Evolutionary conservation across 2,888 invertebrate species (phyloP).

Genomic region (Dexiosoma caninum): DNA sequence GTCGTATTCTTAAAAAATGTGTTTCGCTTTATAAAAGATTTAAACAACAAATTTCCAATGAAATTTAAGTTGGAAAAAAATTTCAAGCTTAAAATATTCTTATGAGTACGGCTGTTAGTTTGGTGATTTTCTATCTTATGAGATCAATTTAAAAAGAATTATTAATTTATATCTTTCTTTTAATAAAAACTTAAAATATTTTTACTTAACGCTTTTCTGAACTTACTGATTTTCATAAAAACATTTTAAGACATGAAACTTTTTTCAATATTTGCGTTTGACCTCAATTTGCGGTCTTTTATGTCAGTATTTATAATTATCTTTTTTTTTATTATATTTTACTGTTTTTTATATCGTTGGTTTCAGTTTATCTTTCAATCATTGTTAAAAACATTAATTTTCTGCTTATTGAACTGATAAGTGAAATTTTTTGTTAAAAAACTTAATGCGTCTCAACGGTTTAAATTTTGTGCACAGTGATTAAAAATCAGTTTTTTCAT

Average conservation of each 20-base stretch:
- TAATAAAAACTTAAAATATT: no score
- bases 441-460: slow-evolving; percentile 24
- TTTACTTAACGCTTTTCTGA: no score
- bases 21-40: no score
- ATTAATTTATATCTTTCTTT: no score
- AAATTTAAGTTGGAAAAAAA: no score
- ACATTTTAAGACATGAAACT: no score
- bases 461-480: slow-evolving; percentile 24
- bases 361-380: slow-evolving; percentile 58
- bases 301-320: slow-evolving; percentile 22
- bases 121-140: neutral
- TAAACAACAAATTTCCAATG: no score
- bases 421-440: slow-evolving; percentile 26
- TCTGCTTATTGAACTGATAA: slow-evolving; percentile 59
- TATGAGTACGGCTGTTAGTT: neutral
- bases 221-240: no score
- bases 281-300: slow-evolving; percentile 48
- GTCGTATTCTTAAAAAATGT: no score
- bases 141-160: no score
- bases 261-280: slow-evolving; percentile 27
- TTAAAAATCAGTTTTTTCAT: no score
- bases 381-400: slow-evolving; percentile 55
- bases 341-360: slow-evolving; percentile 2
- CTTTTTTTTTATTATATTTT: slow-evolving; percentile 22
- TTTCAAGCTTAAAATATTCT: neutral